Evolutionary conservation across 2,797 vertebrate species (phyloP).

Genomic region (Pseudochaenichthys georgianus): DNA sequence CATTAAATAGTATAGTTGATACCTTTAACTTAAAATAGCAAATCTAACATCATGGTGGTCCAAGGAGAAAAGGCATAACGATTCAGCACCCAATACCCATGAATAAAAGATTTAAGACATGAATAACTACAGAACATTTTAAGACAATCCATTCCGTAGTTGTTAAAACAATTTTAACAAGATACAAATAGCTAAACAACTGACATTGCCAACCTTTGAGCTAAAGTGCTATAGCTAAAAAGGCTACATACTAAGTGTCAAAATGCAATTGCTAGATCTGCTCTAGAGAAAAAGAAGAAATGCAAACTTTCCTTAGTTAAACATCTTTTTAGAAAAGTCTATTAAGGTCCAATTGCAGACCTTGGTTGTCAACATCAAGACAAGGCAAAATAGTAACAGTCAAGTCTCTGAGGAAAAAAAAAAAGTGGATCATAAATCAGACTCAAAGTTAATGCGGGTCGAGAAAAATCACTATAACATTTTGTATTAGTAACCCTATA

Average conservation of each 20-base stretch:
- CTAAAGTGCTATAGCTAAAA: too few relatives aligned
- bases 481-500: constrained; percentile 5
- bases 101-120: neutral
- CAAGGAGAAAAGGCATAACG: neutral
- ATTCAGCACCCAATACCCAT: neutral
- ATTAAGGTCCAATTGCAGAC: neutral
- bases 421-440: constrained; percentile 8
- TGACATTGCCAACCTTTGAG: neutral
- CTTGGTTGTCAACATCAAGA: neutral
- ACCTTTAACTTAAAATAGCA: neutral
- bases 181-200: neutral
- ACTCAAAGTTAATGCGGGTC: neutral
- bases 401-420: neutral
- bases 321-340: too few relatives aligned
- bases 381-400: neutral
- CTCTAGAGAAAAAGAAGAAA: neutral
- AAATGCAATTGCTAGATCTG: neutral
- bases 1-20: neutral
- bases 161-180: neutral
- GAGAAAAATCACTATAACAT: too few relatives aligned
- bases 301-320: neutral
- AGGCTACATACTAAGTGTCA: too few relatives aligned
- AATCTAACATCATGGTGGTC: too few relatives aligned
- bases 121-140: neutral
- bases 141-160: neutral